Conservation (phyloP, 2,113 vertebrate genomes). For the Ranitomeya imitator region DNA sequence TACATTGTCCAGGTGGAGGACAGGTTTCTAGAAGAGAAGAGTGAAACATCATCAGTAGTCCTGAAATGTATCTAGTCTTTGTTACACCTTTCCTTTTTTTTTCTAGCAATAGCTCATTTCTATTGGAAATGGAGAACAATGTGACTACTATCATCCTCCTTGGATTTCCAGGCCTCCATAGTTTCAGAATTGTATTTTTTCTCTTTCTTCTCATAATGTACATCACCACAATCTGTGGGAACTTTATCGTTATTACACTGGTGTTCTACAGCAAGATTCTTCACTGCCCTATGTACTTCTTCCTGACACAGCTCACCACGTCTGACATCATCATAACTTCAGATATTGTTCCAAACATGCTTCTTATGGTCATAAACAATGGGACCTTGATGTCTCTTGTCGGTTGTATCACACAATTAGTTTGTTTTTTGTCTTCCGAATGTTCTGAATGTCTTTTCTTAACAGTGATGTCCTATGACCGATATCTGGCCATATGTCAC, state of each 20-base stretch:
- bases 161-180: background rate
- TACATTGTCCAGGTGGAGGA: too few relatives aligned
- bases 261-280: background rate
- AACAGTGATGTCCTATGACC: conserved; percentile 40
- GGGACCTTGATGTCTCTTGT: background rate
- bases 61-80: too few relatives aligned
- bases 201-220: background rate
- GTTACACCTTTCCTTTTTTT: background rate
- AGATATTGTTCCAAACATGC: conserved; percentile 15
- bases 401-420: background rate
- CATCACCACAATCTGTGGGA: background rate
- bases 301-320: conserved; percentile 1
- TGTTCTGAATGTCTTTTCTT: conserved; percentile 17
- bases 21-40: too few relatives aligned
- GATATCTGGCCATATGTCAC: conserved; percentile 20
- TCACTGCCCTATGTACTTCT: conserved; percentile 44
- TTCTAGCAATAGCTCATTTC: background rate
- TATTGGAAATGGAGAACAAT: background rate
- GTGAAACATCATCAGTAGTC: too few relatives aligned
- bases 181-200: background rate
- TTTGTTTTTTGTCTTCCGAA: conserved; percentile 14
- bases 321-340: conserved; percentile 1
- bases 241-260: background rate
- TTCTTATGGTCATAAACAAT: background rate
- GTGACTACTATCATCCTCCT: background rate